Evolutionary conservation across 2,797 vertebrate species (phyloP), one percentile per base, ranked within the genome.

Genomic region (Carcharodon carcharias): DNA sequence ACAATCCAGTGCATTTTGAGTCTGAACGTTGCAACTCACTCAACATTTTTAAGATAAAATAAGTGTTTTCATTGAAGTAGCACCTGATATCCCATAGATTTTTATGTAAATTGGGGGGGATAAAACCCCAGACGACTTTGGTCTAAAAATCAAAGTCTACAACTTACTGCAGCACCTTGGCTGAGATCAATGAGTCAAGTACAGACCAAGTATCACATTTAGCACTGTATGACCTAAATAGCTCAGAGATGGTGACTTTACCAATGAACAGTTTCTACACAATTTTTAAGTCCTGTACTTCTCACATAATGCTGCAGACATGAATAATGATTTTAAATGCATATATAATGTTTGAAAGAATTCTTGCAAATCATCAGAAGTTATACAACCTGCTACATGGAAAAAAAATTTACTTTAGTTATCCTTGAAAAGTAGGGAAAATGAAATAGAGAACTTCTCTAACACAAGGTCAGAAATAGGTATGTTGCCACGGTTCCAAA

Each of bases 401-500:
- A 77, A 54, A 56, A 56, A 95, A 28, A 91, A 67, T 93, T 93
- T 77, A 95, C 31, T 54, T 6, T 35, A 95, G 94, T 56, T 73
- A 95, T 77, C 45, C 54, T 77, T 95, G 67, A 95, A 58, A 69
- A 95, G 58, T 8, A 71, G 28, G 69, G 58, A 95, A 95, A 77
- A 35, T 73, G 28, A 77, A 95, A 63, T 54, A 65, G 18, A 93
- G 63, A n/a, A 93, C 8, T 73, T 77, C 69, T 95, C 28, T 95
- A 77, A 56, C 69, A 95, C 69, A 35, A 73, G 12, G 94, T 95
- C 69, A 73, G 96, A 96, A 97, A 1, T 95, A 96, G 97, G 96
- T 96, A 96, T 96, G 96, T 96, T 96, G 56, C 97, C 96, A 96
- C 50, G 94, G 50, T 95, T 95, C 94, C 28, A 77, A 77, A 56